Evolutionary conservation across 2,797 vertebrate genomes (phyloP).

Genomic region (Channallabes apus): DNA sequence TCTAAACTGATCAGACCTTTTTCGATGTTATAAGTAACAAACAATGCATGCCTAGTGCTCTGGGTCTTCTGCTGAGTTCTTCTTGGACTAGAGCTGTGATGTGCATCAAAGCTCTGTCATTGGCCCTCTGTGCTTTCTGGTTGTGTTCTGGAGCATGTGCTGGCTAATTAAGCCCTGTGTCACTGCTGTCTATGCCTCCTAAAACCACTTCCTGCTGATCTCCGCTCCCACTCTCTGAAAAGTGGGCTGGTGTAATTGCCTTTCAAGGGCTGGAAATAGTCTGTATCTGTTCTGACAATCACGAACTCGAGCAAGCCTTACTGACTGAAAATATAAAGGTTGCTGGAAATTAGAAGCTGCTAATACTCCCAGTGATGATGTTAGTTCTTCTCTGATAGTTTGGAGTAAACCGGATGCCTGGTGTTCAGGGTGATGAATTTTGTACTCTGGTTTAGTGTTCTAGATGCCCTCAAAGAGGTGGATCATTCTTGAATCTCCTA

Average conservation of each 20-base stretch:
- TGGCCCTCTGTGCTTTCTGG: conserved; percentile 28
- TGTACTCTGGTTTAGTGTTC: background rate
- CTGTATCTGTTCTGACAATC: conserved; percentile 59
- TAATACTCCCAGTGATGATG: background rate
- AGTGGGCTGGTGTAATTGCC: conserved; percentile 50
- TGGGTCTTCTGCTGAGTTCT: conserved; percentile 10
- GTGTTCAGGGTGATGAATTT: background rate
- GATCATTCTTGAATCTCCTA: background rate
- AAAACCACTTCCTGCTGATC: conserved; percentile 51
- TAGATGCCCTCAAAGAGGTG: background rate
- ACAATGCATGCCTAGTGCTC: background rate
- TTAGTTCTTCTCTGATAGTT: conserved; percentile 24
- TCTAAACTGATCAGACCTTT: background rate
- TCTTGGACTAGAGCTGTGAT: conserved; percentile 11
- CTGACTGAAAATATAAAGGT: conserved; percentile 30
- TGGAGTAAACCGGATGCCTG: background rate
- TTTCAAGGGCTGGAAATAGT: conserved; percentile 60
- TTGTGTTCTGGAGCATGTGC: conserved; percentile 41
- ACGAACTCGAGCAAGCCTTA: conserved; percentile 37
- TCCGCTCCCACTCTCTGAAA: conserved; percentile 26
- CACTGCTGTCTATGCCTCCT: conserved; percentile 45
- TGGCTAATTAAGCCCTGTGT: conserved; percentile 48
- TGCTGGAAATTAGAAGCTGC: conserved; percentile 47
- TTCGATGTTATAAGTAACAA: background rate
- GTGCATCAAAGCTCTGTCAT: conserved; percentile 36